These are phyloP conservation scores for Struthio camelus DNA, from an alignment of 2,113 vertebrate genomes.

Conservation along the genomic window DNA sequence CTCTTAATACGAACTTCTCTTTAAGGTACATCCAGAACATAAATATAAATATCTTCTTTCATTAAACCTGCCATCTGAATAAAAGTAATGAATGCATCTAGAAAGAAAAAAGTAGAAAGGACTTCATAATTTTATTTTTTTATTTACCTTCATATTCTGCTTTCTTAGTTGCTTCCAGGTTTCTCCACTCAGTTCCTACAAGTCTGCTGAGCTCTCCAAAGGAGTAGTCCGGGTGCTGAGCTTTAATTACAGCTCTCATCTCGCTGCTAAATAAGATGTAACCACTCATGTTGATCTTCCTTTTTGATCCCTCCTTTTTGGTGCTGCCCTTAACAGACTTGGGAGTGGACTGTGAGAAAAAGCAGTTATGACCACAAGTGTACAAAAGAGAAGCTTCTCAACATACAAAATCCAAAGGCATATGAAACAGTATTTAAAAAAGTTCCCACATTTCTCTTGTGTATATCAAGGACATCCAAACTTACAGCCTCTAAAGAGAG, in stretches of 20 bases:
- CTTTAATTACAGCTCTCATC: slow-evolving; percentile 99
- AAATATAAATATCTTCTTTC: slow-evolving; percentile 7
- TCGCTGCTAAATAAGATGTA: slow-evolving; percentile 99
- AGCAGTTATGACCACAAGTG: slow-evolving; percentile 48
- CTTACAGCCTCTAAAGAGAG: background rate
- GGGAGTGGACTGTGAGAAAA: slow-evolving; percentile 87
- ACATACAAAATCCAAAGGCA: slow-evolving; percentile 38
- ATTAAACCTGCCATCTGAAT: slow-evolving; percentile 18
- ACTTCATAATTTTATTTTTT: slow-evolving; percentile 10
- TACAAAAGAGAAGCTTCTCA: background rate
- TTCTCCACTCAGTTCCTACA: slow-evolving; percentile 98
- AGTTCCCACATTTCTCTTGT: background rate
- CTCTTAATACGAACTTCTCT: background rate
- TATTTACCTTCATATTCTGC: slow-evolving; percentile 97
- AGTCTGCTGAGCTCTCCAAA: slow-evolving; percentile 98
- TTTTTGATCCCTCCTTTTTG: slow-evolving; percentile 96
- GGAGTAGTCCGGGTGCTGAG: slow-evolving; percentile 97
- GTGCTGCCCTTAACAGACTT: slow-evolving; percentile 93
- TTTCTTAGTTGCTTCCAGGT: slow-evolving; percentile 94
- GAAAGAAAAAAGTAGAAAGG: slow-evolving; percentile 8
- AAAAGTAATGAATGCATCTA: background rate
- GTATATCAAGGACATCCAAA: background rate
- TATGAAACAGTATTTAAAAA: background rate
- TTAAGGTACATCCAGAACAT: background rate
- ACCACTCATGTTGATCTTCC: slow-evolving; percentile 99